phyloP scores from a whole-genome alignment of 2,113 vertebrate species.

The Channa argus region DNA sequence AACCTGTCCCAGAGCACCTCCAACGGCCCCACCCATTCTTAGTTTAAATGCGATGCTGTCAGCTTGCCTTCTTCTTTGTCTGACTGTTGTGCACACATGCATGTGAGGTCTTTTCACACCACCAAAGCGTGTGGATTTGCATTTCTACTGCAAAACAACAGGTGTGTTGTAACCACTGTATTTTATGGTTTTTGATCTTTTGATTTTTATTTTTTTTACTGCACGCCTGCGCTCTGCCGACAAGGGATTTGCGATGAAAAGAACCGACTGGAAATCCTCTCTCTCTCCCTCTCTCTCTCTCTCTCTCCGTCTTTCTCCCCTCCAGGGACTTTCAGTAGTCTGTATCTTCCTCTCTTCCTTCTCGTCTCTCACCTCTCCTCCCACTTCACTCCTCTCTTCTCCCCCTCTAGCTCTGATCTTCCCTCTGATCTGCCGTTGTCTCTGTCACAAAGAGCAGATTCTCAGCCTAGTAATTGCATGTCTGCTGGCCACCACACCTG shows the following conservation, averaged over 20 bases:
- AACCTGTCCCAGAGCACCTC: constrained; percentile 58
- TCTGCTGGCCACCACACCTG: constrained; percentile 76
- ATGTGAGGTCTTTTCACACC: constrained; percentile 46
- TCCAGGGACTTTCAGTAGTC: constrained; percentile 46
- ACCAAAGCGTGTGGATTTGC: constrained; percentile 40
- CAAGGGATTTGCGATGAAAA: constrained; percentile 64
- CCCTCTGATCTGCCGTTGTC: constrained; percentile 62
- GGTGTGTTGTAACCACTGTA: constrained; percentile 41
- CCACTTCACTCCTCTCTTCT: constrained; percentile 6
- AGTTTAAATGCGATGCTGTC: constrained; percentile 30
- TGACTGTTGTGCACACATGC: constrained; percentile 36
- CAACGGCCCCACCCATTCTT: constrained; percentile 51
- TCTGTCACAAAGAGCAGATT: constrained; percentile 68
- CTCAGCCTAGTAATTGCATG: constrained; percentile 72
- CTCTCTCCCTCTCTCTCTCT: constrained; percentile 28
- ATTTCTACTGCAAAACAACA: constrained; percentile 41
- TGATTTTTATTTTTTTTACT: constrained; percentile 20
- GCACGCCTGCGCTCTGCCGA: constrained; percentile 15
- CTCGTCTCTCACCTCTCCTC: constrained; percentile 42
- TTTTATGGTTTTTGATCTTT: constrained; percentile 59
- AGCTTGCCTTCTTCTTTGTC: constrained; percentile 25
- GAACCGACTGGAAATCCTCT: constrained; percentile 45
- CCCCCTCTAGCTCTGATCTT: constrained; percentile 49
- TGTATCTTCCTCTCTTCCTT: constrained; percentile 35
- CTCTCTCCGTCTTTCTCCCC: constrained; percentile 24